Evolutionary conservation across 2,888 invertebrate species (phyloP).

Genomic region (Sarcophaga subvicina): DNA sequence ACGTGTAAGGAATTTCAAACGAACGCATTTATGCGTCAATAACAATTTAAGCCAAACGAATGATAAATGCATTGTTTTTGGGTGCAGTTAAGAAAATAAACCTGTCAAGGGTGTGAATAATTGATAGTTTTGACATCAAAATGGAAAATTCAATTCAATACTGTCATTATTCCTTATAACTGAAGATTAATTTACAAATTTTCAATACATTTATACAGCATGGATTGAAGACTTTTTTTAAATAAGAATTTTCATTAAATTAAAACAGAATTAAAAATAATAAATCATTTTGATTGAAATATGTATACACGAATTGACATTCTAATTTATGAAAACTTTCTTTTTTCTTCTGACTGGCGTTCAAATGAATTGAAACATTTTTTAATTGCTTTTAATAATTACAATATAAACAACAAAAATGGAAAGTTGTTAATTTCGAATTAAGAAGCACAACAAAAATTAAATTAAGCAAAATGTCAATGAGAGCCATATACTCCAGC

Average conservation of each 20-base stretch:
- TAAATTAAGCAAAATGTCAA: conserved; percentile 27
- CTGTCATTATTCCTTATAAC: no score
- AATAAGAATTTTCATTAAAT: no score
- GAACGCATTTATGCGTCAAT: conserved; percentile 32
- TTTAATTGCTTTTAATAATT: neutral
- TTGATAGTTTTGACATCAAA: conserved; percentile 29
- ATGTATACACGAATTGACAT: no score
- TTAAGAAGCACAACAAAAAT: conserved; percentile 10
- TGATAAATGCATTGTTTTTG: conserved; percentile 47
- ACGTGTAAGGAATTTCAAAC: conserved; percentile 54
- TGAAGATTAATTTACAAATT: no score
- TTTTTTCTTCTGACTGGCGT: no score
- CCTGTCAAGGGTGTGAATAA: conserved; percentile 62
- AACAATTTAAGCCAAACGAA: conserved; percentile 11
- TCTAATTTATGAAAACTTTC: no score
- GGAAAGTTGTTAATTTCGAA: conserved; percentile 9
- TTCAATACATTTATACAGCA: no score
- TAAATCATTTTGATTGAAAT: no score
- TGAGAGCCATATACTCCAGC: conserved; percentile 34
- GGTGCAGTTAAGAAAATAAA: conserved; percentile 49
- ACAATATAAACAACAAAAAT: conserved; percentile 18
- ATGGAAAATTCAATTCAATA: neutral
- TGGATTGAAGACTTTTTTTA: no score
- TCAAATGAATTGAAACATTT: no score
- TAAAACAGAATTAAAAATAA: no score